Evolutionary conservation across 2,888 invertebrate species (phyloP), one percentile per base, ranked within the genome.

Genomic region (Epinotia demarniana): DNA sequence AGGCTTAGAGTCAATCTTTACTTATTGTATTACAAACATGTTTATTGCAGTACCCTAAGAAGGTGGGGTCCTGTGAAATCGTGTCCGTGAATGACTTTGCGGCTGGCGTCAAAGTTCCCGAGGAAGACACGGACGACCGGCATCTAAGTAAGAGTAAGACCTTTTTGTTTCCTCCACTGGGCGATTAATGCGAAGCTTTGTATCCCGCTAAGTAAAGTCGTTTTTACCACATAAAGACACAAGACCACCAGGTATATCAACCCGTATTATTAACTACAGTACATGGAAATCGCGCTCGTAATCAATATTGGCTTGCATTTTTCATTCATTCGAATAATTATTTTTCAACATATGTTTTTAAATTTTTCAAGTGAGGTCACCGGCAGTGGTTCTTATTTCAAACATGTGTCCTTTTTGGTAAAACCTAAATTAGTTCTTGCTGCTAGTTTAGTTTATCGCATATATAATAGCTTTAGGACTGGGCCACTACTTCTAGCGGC

Each of bases 31-130:
- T 57, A 57, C 53, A 46, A 67, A 66, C 19, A 61, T 12, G 16
- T 19, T 53, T 61, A 39, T 95, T 94, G 60, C 87, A 97, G 96
- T 98, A 98, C 89, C 98, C 98, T 0, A 90, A 91, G 64, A 94
- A 92, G 72, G 95, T 98, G 77, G 91, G 90, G 90, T 77, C 92
- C 86, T 85, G 96, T 94, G 82, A 96, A 94, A 93, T 98, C 93
- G 94, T 92, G 53, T 94, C 95, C 77, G 95, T 99, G 8, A 95
- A 99, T 78, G 99, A 99, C 90, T 95, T 99, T 75, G 98, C 98
- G 0, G 97, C 97, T 1, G 99, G 95, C 6, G 86, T 91, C 49
- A 88, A 83, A 76, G 81, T 89, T 64, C 92, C 93, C 0, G 92
- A 92, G 11, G 80, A 82, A 0, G 53, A 72, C 0, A 82, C 83